Conservation (phyloP, 1,140 invertebrate genomes). For the Pararge aegeria region DNA sequence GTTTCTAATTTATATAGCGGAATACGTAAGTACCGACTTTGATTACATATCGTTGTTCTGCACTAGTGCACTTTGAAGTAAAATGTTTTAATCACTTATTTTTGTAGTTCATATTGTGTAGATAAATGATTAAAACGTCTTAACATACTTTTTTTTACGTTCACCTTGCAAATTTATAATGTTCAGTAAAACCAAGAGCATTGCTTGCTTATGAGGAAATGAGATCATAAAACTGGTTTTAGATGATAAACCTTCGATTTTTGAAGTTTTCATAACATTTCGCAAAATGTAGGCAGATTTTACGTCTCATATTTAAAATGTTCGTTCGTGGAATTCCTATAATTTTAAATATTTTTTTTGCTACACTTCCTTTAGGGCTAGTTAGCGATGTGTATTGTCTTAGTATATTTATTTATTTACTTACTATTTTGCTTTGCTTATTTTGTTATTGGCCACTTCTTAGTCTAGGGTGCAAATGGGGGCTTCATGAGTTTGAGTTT, state of each 20-base stretch:
- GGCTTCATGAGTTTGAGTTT: no score
- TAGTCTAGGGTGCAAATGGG: no score
- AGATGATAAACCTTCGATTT: conserved; percentile 6
- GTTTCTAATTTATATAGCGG: conserved; percentile 47
- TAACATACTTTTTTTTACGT: conserved; percentile 26
- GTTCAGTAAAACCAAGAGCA: conserved; percentile 28
- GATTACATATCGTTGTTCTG: conserved; percentile 42
- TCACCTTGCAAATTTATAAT: conserved; percentile 32
- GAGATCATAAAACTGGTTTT: conserved; percentile 28
- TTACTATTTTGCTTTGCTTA: no score
- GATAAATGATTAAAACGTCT: background rate
- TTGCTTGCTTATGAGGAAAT: conserved; percentile 33
- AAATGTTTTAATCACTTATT: background rate
- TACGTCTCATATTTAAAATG: no score
- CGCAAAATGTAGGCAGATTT: background rate
- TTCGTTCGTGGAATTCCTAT: no score
- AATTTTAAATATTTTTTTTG: no score
- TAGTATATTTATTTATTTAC: no score
- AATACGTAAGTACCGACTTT: conserved; percentile 58
- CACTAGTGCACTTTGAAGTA: conserved; percentile 19
- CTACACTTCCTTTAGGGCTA: no score
- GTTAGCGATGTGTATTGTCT: no score
- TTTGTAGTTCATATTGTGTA: background rate
- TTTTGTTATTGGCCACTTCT: no score
- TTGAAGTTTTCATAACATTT: background rate